Evolutionary conservation across 2,888 invertebrate species (phyloP).

Genomic region (Atethmia centrago): DNA sequence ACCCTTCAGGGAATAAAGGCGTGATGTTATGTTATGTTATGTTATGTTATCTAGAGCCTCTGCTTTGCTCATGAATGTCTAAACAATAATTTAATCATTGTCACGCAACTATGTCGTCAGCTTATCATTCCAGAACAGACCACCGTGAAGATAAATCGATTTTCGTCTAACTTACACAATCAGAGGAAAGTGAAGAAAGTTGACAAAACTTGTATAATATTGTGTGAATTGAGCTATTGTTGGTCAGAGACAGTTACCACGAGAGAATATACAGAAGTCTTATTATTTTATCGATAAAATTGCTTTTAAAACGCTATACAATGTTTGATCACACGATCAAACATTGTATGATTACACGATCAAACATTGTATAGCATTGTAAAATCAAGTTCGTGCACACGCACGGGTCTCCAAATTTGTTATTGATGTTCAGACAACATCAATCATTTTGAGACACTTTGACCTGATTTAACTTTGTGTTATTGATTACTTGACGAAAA

Average conservation of each 20-base stretch:
- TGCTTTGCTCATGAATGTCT: background rate
- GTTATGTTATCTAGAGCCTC: too few species aligned
- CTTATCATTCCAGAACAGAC: conserved; percentile 12
- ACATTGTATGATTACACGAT: too few species aligned
- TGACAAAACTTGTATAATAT: conserved; percentile 65
- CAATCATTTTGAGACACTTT: background rate
- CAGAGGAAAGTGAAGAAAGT: conserved; percentile 66
- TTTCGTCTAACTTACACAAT: conserved; percentile 53
- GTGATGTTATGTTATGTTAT: too few species aligned
- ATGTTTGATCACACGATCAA: too few species aligned
- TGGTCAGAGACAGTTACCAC: background rate
- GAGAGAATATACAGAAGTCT: conserved; percentile 29
- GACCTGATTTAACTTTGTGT: background rate
- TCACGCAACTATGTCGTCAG: background rate
- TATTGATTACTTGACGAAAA: background rate
- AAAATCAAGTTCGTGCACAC: too few species aligned
- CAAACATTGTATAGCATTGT: too few species aligned
- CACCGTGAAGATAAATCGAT: conserved; percentile 41
- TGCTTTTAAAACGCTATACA: background rate
- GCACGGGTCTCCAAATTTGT: too few species aligned
- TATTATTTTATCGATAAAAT: background rate
- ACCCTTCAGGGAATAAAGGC: too few species aligned
- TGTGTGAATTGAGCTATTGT: conserved; percentile 61
- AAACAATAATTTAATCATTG: background rate
- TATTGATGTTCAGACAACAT: background rate